Percentiles rank a stretch among this genome's conserved stretches.
Evolutionary conservation across 1,140 invertebrate genomes (phyloP).

Genomic region (Dendroctonus valens): DNA sequence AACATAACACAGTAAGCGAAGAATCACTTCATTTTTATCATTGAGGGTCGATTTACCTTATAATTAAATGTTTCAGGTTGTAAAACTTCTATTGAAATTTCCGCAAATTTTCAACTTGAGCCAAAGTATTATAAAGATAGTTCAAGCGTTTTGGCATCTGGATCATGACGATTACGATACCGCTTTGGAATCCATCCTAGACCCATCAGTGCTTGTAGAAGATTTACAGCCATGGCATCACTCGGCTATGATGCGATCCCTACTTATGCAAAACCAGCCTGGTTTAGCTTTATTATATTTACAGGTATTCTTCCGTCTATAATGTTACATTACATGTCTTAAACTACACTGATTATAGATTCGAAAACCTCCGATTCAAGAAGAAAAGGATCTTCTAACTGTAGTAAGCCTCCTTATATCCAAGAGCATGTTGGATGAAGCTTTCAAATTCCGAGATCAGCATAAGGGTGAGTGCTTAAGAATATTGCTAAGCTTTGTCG

Average conservation of each 20-base stretch:
- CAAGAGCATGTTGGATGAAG: constrained; percentile 46
- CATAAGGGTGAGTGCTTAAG: constrained; percentile 2
- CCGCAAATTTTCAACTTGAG: constrained; percentile 71
- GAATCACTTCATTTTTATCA: neutral
- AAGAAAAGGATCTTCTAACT: constrained; percentile 41
- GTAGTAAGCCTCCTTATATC: constrained; percentile 41
- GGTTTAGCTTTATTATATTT: constrained; percentile 44
- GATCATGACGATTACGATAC: constrained; percentile 74
- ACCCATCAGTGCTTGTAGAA: constrained; percentile 39
- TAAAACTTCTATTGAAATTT: constrained; percentile 70
- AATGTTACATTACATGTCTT: constrained; percentile 2
- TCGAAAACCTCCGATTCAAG: constrained; percentile 40
- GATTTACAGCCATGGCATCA: constrained; percentile 48
- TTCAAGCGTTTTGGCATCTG: constrained; percentile 81
- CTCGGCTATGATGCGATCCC: constrained; percentile 40
- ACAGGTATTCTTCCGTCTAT: constrained; percentile 28
- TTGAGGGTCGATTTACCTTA: neutral
- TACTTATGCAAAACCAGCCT: constrained; percentile 45
- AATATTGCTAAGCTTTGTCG: neutral
- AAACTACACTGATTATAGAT: constrained; percentile 26
- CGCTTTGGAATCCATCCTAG: constrained; percentile 54
- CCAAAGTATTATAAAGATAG: constrained; percentile 68
- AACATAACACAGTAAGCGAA: constrained; percentile 28
- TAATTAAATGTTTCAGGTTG: constrained; percentile 54
- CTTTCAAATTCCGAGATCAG: constrained; percentile 44